phyloP scores from a whole-genome alignment of 1,140 invertebrate species.

The Aphis gossypii region DNA sequence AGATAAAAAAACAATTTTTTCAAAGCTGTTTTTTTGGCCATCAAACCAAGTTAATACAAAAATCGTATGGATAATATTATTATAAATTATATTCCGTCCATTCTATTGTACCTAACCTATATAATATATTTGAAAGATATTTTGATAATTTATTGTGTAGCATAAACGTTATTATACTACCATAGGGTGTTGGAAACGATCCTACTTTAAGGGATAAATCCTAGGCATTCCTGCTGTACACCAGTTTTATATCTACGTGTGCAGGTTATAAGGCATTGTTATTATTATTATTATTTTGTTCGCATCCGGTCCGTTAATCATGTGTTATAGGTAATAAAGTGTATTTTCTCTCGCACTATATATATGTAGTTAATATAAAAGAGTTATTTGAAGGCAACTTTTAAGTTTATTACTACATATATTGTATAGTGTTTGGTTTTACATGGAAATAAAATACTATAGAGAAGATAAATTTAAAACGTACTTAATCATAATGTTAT shows the following conservation, averaged over 20 bases:
- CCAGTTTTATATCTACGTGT: neutral
- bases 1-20: neutral
- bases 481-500: neutral
- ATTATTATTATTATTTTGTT: constrained; percentile 40
- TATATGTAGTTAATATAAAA: neutral
- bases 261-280: constrained; percentile 2
- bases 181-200: constrained; percentile 24
- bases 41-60: neutral
- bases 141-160: constrained; percentile 35
- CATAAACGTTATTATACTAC: neutral
- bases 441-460: neutral
- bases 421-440: neutral
- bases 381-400: neutral
- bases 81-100: neutral
- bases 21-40: neutral
- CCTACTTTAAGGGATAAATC: constrained; percentile 43
- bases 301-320: constrained; percentile 29
- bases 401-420: neutral
- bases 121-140: neutral
- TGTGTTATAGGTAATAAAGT: constrained; percentile 37
- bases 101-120: neutral
- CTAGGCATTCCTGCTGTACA: neutral
- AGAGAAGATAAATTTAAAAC: neutral
- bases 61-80: neutral
- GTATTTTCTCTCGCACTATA: neutral